Percentiles rank a stretch among this genome's conserved stretches.
Conservation (phyloP, 2,888 invertebrate species). For the Blera fallax region DNA sequence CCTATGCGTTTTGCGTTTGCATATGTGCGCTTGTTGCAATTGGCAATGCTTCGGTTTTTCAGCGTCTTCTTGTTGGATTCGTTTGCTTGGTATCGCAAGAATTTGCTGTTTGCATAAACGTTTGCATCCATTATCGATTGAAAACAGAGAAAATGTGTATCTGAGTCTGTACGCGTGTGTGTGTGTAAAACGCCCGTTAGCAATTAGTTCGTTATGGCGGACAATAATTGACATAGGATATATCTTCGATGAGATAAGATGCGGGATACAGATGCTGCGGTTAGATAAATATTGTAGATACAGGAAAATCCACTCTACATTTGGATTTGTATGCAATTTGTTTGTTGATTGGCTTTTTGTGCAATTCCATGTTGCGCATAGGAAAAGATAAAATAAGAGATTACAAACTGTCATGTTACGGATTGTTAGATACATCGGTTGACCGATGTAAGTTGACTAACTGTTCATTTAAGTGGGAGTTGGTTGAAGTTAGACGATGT, state of each 20-base stretch:
- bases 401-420: constrained; percentile 12
- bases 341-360: constrained; percentile 45
- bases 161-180: neutral
- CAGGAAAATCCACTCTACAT: constrained; percentile 58
- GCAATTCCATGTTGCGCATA: constrained; percentile 3
- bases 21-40: constrained; percentile 47
- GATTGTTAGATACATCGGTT: constrained; percentile 23
- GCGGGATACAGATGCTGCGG: constrained; percentile 31
- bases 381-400: neutral
- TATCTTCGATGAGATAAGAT: constrained; percentile 60
- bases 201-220: constrained; percentile 64
- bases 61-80: constrained; percentile 5
- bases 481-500: neutral
- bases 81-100: constrained; percentile 21
- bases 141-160: no score
- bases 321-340: constrained; percentile 52
- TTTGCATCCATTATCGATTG: constrained; percentile 44
- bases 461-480: constrained; percentile 19
- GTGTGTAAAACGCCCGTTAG: constrained; percentile 55
- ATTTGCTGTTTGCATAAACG: constrained; percentile 52
- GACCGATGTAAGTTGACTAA: neutral
- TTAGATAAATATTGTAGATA: constrained; percentile 44
- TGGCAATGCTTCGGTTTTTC: constrained; percentile 33
- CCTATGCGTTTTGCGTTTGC: constrained; percentile 59
- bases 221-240: constrained; percentile 64